Evolutionary conservation across 92 coral and sea anemone species (phyloP).

Genomic region (Phenganax subtilis): DNA sequence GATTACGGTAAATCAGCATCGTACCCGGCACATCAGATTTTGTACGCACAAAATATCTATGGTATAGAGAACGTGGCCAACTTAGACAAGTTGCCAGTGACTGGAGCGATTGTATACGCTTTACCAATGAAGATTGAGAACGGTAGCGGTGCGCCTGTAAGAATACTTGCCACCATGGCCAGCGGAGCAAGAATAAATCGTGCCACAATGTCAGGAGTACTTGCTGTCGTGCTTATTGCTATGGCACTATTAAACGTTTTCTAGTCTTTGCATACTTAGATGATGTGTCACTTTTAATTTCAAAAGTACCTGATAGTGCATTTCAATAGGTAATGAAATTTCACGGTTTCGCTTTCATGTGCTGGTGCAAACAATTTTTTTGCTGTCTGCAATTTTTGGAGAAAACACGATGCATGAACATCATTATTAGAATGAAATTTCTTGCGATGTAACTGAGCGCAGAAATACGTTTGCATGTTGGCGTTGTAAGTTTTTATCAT

Average conservation of each 20-base stretch:
- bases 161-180: conserved; percentile 39
- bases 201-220: no score
- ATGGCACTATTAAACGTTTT: no score
- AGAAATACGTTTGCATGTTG: background rate
- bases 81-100: conserved; percentile 48
- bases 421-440: background rate
- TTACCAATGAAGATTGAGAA: conserved; percentile 45
- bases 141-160: conserved; percentile 52
- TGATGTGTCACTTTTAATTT: background rate
- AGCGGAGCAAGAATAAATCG: no score
- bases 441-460: background rate
- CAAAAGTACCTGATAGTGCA: no score
- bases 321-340: no score
- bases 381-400: no score
- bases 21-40: conserved; percentile 35
- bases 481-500: no score
- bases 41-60: conserved; percentile 27
- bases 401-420: no score
- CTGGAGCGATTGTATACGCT: conserved; percentile 50
- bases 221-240: no score
- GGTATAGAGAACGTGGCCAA: conserved; percentile 53
- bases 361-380: no score
- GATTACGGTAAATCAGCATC: conserved; percentile 65
- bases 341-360: no score
- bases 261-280: background rate